Evolutionary conservation across 2,888 invertebrate species (phyloP).

Genomic region (Nomada goodeniana): DNA sequence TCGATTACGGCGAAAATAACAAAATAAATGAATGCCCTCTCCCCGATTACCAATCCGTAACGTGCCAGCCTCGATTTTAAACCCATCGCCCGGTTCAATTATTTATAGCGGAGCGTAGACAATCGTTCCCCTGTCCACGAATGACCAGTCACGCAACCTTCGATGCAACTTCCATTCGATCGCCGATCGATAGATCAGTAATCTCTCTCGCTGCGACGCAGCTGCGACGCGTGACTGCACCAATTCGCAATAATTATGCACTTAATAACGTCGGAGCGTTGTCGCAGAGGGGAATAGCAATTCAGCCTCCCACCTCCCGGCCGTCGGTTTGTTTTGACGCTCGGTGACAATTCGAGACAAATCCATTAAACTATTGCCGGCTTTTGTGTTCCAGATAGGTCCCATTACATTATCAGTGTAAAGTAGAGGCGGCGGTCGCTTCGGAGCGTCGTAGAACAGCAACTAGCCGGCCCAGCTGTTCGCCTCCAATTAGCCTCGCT

Average conservation of each 20-base stretch:
- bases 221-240: conserved; percentile 38
- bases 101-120: not conserved
- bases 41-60: not conserved
- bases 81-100: not conserved
- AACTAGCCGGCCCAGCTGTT: conserved; percentile 81
- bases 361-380: conserved; percentile 81
- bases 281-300: conserved; percentile 27
- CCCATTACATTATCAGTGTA: conserved; percentile 83
- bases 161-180: conserved; percentile 21
- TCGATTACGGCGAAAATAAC: too few species aligned
- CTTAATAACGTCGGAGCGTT: conserved; percentile 39
- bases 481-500: conserved; percentile 83
- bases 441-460: conserved; percentile 62
- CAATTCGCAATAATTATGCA: conserved; percentile 52
- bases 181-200: conserved; percentile 24
- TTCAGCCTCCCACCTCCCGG: conserved; percentile 14
- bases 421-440: conserved; percentile 75
- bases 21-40: not conserved
- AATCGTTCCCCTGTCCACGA: not conserved
- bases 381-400: conserved; percentile 82
- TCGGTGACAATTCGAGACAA: conserved; percentile 78
- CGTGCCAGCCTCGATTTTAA: not conserved
- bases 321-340: conserved; percentile 77
- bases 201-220: conserved; percentile 17
- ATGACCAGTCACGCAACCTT: not conserved